A percentile compares a stretch with the other conserved stretches of the same genome.
phyloP scores from a whole-genome alignment of 2,113 vertebrate genomes.

The Scatophagus argus region DNA sequence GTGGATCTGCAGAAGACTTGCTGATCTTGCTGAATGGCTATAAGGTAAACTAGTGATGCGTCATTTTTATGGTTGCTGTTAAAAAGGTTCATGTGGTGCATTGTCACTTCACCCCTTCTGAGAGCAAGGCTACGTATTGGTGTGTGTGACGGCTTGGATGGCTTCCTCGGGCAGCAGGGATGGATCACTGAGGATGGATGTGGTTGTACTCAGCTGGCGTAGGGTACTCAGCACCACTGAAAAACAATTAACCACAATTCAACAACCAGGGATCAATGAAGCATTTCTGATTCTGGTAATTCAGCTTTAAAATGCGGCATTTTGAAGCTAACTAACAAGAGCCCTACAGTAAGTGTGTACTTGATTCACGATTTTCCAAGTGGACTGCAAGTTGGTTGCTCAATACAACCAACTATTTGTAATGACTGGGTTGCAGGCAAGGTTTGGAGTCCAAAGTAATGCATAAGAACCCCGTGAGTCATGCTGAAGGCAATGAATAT shows the following conservation, averaged over 20 bases:
- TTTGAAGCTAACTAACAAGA: neutral
- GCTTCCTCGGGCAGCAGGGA: constrained; percentile 90
- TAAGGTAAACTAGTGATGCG: constrained; percentile 29
- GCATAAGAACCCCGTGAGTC: neutral
- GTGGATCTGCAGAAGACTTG: constrained; percentile 34
- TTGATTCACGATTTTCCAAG: neutral
- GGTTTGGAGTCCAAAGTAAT: neutral
- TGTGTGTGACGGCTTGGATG: constrained; percentile 80
- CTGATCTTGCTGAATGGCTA: constrained; percentile 8
- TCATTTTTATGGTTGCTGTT: neutral
- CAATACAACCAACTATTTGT: neutral
- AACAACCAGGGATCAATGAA: no score
- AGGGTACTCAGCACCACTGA: constrained; percentile 92
- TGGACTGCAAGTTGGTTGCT: neutral
- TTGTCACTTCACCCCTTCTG: constrained; percentile 12
- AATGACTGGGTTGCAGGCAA: neutral
- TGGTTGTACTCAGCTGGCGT: constrained; percentile 91
- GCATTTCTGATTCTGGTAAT: no score
- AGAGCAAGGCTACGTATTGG: constrained; percentile 76
- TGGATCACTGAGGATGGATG: constrained; percentile 91
- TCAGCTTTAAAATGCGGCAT: neutral
- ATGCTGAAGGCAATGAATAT: neutral
- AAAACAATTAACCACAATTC: constrained; percentile 30
- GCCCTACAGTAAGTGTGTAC: neutral
- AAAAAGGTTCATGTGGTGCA: constrained; percentile 1